Percentiles rank a stretch among this genome's conserved stretches.
These are phyloP conservation scores for Megaceryle torquata DNA, from an alignment of 2,113 vertebrate genomes.

Conservation along the genomic window DNA sequence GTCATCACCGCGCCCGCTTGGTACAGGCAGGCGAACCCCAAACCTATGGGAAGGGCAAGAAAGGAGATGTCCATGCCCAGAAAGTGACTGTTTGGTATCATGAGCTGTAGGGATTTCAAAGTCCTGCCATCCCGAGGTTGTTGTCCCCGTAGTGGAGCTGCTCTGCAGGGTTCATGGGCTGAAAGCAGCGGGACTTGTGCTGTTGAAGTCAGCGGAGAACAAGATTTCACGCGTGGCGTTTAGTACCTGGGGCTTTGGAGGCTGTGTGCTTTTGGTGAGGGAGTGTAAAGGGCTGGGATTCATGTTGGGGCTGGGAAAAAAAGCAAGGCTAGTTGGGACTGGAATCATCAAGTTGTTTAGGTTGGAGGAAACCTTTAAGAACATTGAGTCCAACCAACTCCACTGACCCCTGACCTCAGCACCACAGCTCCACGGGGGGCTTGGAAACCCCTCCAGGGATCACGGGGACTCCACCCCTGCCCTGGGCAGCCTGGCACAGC, in stretches of 20 bases:
- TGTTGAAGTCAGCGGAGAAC: rapidly evolving
- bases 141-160: rapidly evolving
- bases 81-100: rapidly evolving
- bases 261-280: background rate
- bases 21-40: conserved; percentile 88
- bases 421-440: background rate
- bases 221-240: rapidly evolving
- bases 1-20: conserved; percentile 83
- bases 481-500: background rate
- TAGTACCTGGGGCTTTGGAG: background rate
- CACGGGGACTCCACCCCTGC: background rate
- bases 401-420: background rate
- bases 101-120: background rate
- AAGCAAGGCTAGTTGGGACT: background rate
- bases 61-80: rapidly evolving
- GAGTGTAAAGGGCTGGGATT: background rate
- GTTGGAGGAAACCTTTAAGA: background rate
- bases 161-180: rapidly evolving
- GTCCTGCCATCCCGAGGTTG: rapidly evolving
- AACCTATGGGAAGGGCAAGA: conserved; percentile 64
- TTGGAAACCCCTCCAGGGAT: background rate
- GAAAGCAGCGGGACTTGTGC: background rate
- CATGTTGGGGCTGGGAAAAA: rapidly evolving
- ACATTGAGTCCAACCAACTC: background rate
- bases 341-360: background rate